Conservation (phyloP, 2,888 invertebrate genomes). For the Drosophila borborema region DNA sequence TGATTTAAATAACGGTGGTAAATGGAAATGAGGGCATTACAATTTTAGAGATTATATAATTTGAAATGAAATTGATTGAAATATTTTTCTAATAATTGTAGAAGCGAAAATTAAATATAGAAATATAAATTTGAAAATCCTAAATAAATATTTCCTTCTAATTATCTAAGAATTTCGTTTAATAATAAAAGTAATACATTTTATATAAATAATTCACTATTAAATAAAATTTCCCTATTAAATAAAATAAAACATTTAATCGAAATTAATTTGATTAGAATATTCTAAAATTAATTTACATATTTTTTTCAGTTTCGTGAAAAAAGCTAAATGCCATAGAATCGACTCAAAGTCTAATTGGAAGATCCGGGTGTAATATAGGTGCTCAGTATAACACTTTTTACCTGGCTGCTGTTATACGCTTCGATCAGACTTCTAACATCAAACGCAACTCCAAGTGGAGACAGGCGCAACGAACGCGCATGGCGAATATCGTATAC, state of each 20-base stretch:
- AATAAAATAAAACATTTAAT: neutral
- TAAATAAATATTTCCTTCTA: too few relatives aligned
- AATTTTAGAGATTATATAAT: neutral
- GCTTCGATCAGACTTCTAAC: constrained; percentile 33
- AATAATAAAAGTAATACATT: neutral
- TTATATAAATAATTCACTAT: neutral
- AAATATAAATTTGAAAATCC: neutral
- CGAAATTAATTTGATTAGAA: neutral
- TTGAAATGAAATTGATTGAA: neutral
- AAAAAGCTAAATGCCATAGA: constrained; percentile 40
- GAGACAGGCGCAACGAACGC: constrained; percentile 6
- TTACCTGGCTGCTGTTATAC: constrained; percentile 23
- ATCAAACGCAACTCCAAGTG: constrained; percentile 49
- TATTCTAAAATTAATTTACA: neutral
- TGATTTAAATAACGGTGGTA: neutral
- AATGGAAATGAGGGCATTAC: neutral
- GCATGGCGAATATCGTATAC: constrained; percentile 71
- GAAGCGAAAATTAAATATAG: neutral
- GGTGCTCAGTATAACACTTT: constrained; percentile 50
- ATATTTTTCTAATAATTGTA: neutral
- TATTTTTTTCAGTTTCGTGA: neutral
- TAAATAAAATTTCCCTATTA: neutral
- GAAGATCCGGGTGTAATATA: constrained; percentile 25
- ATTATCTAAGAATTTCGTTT: neutral
- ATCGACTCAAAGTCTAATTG: constrained; percentile 14